Percentiles rank a stretch among this genome's conserved stretches.
These are phyloP conservation scores for Sarotherodon lohbergeri DNA, from an alignment of 2,113 vertebrate genomes.

Conservation along the genomic window DNA sequence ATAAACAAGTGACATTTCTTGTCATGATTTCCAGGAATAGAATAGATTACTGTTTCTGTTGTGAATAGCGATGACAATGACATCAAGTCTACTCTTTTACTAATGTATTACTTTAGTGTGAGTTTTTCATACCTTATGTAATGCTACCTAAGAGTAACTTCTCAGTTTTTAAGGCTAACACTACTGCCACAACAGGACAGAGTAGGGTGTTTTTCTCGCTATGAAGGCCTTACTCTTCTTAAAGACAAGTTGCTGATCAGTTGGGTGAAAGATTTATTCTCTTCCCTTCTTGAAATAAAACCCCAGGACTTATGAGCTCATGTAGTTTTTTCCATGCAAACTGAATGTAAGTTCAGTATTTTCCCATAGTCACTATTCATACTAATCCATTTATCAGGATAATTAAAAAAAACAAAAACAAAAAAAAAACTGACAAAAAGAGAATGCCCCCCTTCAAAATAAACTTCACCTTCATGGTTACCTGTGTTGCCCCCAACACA, in stretches of 20 bases:
- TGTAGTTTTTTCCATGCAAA: background rate
- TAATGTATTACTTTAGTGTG: background rate
- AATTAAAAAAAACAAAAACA: background rate
- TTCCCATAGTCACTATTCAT: background rate
- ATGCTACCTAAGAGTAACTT: background rate
- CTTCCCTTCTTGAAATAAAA: background rate
- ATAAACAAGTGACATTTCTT: background rate
- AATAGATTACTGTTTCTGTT: background rate
- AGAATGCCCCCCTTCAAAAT: background rate
- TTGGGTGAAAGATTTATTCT: background rate
- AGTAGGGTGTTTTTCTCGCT: background rate
- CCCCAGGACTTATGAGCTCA: background rate
- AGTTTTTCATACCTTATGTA: background rate
- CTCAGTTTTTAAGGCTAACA: background rate
- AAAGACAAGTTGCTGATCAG: background rate
- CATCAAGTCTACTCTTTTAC: background rate
- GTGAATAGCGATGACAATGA: background rate
- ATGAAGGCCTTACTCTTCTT: background rate
- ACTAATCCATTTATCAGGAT: background rate
- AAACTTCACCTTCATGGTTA: background rate
- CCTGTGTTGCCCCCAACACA: background rate
- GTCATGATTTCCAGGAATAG: background rate
- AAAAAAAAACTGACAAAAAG: accelerated
- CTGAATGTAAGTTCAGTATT: background rate
- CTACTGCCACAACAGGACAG: background rate